phyloP scores from a whole-genome alignment of 1,140 invertebrate genomes.

The Parasteatoda tepidariorum region DNA sequence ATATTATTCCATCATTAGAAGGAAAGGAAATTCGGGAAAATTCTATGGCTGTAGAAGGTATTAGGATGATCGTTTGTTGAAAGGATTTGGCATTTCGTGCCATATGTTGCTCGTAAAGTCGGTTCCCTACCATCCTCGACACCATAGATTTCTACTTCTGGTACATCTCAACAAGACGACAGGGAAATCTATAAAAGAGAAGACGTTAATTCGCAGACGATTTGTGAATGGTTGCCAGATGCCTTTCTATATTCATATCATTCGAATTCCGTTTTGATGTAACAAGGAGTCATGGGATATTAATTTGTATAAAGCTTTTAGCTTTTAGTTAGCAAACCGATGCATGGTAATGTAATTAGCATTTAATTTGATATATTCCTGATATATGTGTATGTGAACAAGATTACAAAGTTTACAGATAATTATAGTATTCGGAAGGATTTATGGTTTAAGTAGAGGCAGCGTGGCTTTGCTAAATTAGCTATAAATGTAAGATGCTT shows the following conservation, averaged over 20 bases:
- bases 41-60: conserved; percentile 2
- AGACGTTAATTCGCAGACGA: conserved; percentile 45
- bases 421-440: too few relatives aligned
- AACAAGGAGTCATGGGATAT: background rate
- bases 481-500: too few relatives aligned
- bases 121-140: background rate
- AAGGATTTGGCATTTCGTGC: conserved; percentile 27
- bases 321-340: too few relatives aligned
- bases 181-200: background rate
- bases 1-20: conserved; percentile 58
- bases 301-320: background rate
- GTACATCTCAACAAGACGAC: background rate
- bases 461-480: too few relatives aligned
- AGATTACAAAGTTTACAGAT: too few relatives aligned
- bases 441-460: too few relatives aligned
- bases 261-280: background rate
- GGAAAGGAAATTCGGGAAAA: background rate
- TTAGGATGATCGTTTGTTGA: conserved; percentile 37
- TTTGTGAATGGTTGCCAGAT: conserved; percentile 1
- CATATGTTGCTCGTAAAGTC: conserved; percentile 47
- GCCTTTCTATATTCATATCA: background rate
- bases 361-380: too few relatives aligned
- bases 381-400: too few relatives aligned
- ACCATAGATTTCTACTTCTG: background rate
- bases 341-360: too few relatives aligned